A percentile compares a stretch with the other conserved stretches of the same genome.
These are phyloP conservation scores for Nothobranchius kuhntae DNA, from an alignment of 2,113 vertebrate genomes.

Conservation along the genomic window DNA sequence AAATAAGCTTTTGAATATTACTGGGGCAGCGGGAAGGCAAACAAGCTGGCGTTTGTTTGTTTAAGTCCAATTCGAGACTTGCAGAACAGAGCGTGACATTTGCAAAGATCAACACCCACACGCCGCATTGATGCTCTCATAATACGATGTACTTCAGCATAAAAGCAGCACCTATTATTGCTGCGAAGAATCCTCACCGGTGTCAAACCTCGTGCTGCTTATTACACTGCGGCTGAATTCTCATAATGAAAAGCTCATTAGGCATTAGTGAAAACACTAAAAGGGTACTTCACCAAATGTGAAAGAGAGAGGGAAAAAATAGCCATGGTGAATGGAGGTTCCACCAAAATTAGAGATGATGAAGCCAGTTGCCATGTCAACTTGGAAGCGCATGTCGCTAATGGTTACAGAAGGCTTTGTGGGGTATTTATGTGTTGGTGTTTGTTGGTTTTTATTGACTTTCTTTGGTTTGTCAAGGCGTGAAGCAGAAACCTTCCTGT, in stretches of 20 bases:
- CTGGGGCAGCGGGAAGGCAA: slow-evolving; percentile 33
- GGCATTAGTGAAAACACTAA: slow-evolving; percentile 60
- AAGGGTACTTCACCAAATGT: slow-evolving; percentile 41
- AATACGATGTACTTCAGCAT: slow-evolving; percentile 40
- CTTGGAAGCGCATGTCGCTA: slow-evolving; percentile 24
- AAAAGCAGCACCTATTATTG: slow-evolving; percentile 39
- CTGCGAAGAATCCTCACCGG: slow-evolving; percentile 26
- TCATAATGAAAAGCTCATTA: slow-evolving; percentile 62
- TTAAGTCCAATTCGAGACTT: slow-evolving; percentile 43
- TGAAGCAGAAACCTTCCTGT: slow-evolving; percentile 5
- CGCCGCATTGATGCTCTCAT: slow-evolving; percentile 60
- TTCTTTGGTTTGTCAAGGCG: background rate
- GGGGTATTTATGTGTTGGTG: background rate
- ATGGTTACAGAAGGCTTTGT: slow-evolving; percentile 11
- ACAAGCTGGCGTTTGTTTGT: slow-evolving; percentile 27
- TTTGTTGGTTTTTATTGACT: background rate
- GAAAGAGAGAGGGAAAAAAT: slow-evolving; percentile 27
- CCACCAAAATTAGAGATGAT: slow-evolving; percentile 25
- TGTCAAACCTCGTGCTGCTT: slow-evolving; percentile 21
- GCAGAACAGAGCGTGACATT: slow-evolving; percentile 68
- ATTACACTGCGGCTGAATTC: slow-evolving; percentile 46
- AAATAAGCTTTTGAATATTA: slow-evolving; percentile 43
- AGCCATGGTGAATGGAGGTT: slow-evolving; percentile 20
- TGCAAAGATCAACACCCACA: slow-evolving; percentile 69
- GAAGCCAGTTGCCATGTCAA: slow-evolving; percentile 22